phyloP scores from a whole-genome alignment of 2,797 vertebrate species.

The Crenuchus spilurus region DNA sequence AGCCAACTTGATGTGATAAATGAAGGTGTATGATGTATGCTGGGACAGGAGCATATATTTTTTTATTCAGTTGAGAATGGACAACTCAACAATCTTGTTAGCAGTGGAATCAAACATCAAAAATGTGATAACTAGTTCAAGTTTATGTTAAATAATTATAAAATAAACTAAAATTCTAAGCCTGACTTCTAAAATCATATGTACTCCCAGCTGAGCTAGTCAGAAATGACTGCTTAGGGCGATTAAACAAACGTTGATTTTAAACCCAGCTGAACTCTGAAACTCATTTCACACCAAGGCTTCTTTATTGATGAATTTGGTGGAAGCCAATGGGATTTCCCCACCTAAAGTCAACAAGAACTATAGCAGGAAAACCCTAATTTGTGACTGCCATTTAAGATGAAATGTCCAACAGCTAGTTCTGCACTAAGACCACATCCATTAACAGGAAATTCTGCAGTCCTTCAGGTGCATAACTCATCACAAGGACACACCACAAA shows the following conservation, averaged over 20 bases:
- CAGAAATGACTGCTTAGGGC: too few relatives aligned
- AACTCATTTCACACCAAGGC: background rate
- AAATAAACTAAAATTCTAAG: too few relatives aligned
- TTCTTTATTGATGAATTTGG: background rate
- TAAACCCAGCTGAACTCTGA: background rate
- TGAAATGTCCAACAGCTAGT: background rate
- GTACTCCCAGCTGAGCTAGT: too few relatives aligned
- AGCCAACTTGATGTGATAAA: background rate
- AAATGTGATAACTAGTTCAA: too few relatives aligned
- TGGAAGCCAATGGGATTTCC: slow-evolving; percentile 12
- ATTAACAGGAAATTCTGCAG: slow-evolving; percentile 1
- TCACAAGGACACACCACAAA: background rate
- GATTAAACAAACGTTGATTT: background rate
- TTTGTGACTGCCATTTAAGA: background rate
- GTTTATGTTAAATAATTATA: too few relatives aligned
- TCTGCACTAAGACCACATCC: background rate
- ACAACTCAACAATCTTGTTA: background rate
- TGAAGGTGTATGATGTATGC: background rate
- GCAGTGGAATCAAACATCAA: background rate
- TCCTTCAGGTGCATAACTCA: background rate
- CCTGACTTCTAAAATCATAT: too few relatives aligned
- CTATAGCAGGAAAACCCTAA: slow-evolving; percentile 1
- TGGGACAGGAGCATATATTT: background rate
- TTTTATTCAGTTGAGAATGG: background rate
- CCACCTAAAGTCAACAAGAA: background rate